Base-by-base conservation (phyloP, 1,140 invertebrate genomes). In the Cephus cinctus region DNA sequence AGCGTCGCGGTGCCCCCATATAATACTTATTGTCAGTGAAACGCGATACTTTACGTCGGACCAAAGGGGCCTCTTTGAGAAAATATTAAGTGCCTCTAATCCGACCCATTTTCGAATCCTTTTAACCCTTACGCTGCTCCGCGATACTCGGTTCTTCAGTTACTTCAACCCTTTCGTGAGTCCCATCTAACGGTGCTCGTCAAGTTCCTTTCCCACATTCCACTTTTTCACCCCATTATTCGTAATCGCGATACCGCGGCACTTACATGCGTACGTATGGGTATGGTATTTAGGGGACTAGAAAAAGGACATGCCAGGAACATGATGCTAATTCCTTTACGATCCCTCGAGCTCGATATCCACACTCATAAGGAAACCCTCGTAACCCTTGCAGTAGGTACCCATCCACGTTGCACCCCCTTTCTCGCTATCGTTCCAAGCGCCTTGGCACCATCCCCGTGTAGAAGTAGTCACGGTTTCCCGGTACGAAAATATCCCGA, bases 191-290 rank as follows among this genome's bases (percentile, higher is more conserved):
- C 9, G 9, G 27, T 30, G 27, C 27, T 18, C 34, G 27, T 30
- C 9, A 30, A 30, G 11, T 12, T 12, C 14, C 34, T 72, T 73
- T 73, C 70, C 67, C 70, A 70, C 68, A 71, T 73, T 71, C 39
- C 16, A 41, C 2, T 21, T 36, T 36, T n/a, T n/a, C 34, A 14
- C 34, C 34, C 27, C 9, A 30, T 30, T 30, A 11, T 38, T 38
- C 16, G 11, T n/a, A 36, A 36, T 36, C 8, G 34, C 14, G 19
- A 18, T 36, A 36, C 34, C 34, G 27, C 27, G 34, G 34, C 15
- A 15, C 15, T 12, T 36, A 8, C 14, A 36, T 15, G 34, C 14
- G 34, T 36, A 18, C 11, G 9, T 18, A 36, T 2, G 34, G 19
- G 19, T 36, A 36, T 18, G 3, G 34, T 15, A 36, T 15, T 9